Evolutionary conservation across 2,888 invertebrate species (phyloP).

Genomic region (Chorisops tibialis): DNA sequence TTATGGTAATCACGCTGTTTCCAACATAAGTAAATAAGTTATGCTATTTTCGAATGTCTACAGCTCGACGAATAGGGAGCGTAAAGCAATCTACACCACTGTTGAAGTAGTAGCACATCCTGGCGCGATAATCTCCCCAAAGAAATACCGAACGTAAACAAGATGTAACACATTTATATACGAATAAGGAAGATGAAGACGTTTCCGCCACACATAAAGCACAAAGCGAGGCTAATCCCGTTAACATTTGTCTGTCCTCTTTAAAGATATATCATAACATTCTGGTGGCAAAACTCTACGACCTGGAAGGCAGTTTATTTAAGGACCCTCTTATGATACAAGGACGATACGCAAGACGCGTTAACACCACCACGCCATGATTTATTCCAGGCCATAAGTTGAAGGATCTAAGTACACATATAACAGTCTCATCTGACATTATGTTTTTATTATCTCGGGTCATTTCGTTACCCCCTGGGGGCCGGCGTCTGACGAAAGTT

Average conservation of each 20-base stretch:
- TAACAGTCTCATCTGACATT: conserved; percentile 22
- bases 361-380: conserved; percentile 27
- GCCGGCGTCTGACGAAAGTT: no score
- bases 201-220: no score
- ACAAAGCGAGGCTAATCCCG: conserved; percentile 25
- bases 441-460: conserved; percentile 30
- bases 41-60: no score
- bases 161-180: no score
- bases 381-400: conserved; percentile 30
- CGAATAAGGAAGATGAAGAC: no score
- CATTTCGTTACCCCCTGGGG: conserved; percentile 19
- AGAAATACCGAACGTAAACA: no score
- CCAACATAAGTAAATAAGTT: no score
- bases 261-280: conserved; percentile 24
- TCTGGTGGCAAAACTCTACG: conserved; percentile 23
- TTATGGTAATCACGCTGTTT: no score
- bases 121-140: no score
- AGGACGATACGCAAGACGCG: conserved; percentile 18
- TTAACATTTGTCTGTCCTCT: conserved; percentile 30
- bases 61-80: no score
- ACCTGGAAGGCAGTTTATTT: conserved; percentile 28
- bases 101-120: no score
- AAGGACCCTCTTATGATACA: conserved; percentile 29
- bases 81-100: no score
- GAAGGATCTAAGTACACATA: conserved; percentile 26